Percentiles rank a stretch among this genome's conserved stretches.
Evolutionary conservation across 2,888 invertebrate genomes (phyloP).

Genomic region (Chelonus formosanus): DNA sequence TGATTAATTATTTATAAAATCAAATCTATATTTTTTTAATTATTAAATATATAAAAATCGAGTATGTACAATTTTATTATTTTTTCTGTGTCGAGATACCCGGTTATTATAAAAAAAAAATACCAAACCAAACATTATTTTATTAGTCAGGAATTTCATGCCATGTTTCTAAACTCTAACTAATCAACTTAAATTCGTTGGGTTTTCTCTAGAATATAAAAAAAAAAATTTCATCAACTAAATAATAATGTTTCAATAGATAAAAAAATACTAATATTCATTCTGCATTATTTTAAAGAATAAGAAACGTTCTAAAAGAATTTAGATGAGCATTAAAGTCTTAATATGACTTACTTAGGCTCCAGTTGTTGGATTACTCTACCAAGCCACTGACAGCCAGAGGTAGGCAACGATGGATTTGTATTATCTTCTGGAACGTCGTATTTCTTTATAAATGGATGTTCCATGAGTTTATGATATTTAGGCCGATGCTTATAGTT

Average conservation of each 20-base stretch:
- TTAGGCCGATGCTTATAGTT: slow-evolving; percentile 93
- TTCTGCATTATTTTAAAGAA: slow-evolving; percentile 24
- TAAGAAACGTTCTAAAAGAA: slow-evolving; percentile 12
- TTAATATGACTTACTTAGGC: slow-evolving; percentile 54
- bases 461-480: slow-evolving; percentile 88
- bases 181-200: slow-evolving; percentile 7
- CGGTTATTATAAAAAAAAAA: slow-evolving; percentile 52
- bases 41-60: no score
- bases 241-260: slow-evolving; percentile 4
- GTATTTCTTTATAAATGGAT: slow-evolving; percentile 86
- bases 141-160: slow-evolving; percentile 62
- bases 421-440: slow-evolving; percentile 63
- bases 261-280: slow-evolving; percentile 29
- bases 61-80: neutral
- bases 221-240: slow-evolving; percentile 11
- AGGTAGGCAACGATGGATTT: slow-evolving; percentile 50
- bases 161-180: slow-evolving; percentile 45
- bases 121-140: slow-evolving; percentile 61
- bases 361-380: slow-evolving; percentile 69
- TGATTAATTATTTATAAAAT: neutral
- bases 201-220: slow-evolving; percentile 7
- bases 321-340: neutral
- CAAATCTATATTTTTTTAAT: no score
- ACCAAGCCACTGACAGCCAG: slow-evolving; percentile 78
- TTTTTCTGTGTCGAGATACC: slow-evolving; percentile 26